These are phyloP conservation scores for Pangasius sanitwongsei DNA, from an alignment of 2,797 vertebrate species.

Conservation along the genomic window DNA sequence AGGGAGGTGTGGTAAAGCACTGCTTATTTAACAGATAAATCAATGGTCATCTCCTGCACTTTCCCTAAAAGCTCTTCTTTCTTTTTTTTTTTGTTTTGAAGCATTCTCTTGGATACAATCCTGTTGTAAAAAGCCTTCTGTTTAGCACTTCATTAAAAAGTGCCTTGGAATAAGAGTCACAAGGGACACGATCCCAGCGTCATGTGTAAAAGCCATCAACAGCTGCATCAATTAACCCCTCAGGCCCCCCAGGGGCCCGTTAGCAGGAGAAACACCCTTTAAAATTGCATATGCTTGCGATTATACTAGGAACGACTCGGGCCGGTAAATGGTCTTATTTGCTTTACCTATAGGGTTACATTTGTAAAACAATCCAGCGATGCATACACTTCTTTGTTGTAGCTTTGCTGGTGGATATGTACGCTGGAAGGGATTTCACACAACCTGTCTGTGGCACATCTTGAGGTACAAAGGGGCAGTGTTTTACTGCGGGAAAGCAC, in stretches of 20 bases:
- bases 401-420: slow-evolving; percentile 16
- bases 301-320: slow-evolving; percentile 78
- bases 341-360: slow-evolving; percentile 72
- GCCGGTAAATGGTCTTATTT: slow-evolving; percentile 81
- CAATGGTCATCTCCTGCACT: slow-evolving; percentile 71
- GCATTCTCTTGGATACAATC: slow-evolving; percentile 70
- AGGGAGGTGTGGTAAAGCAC: slow-evolving; percentile 69
- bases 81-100: slow-evolving; percentile 63
- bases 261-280: slow-evolving; percentile 85
- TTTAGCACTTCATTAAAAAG: slow-evolving; percentile 93
- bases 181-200: slow-evolving; percentile 80
- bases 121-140: slow-evolving; percentile 79
- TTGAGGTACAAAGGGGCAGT: slow-evolving; percentile 34
- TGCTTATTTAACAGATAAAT: slow-evolving; percentile 75
- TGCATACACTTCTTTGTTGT: slow-evolving; percentile 10
- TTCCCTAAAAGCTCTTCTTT: slow-evolving; percentile 51
- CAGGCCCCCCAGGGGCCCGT: slow-evolving; percentile 81
- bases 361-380: slow-evolving; percentile 46
- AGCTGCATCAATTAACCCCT: slow-evolving; percentile 93
- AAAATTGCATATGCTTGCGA: slow-evolving; percentile 84
- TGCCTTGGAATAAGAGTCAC: slow-evolving; percentile 86
- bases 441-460: slow-evolving; percentile 25
- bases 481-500: slow-evolving; percentile 42
- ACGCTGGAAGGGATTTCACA: slow-evolving; percentile 30
- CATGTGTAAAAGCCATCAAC: slow-evolving; percentile 87